A percentile compares a stretch with the other conserved stretches of the same genome.
These are phyloP conservation scores for Andrena haemorrhoa DNA, from an alignment of 2,888 invertebrate species.

Conservation along the genomic window DNA sequence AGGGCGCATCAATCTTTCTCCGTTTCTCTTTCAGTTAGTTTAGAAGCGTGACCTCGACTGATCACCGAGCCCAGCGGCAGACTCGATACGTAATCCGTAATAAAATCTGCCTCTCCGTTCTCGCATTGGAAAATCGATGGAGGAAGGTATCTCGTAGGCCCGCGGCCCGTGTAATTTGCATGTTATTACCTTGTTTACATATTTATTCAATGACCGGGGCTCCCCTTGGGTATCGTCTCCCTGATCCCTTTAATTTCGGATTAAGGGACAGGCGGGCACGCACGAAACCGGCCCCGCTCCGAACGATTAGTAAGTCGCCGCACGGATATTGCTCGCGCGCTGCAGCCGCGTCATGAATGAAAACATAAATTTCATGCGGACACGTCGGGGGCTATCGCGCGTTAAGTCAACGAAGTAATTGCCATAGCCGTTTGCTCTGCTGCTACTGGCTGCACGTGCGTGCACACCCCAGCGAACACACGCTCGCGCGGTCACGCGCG, in stretches of 20 bases:
- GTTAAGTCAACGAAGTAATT: conserved; percentile 66
- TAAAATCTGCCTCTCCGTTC: conserved; percentile 20
- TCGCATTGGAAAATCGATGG: conserved; percentile 29
- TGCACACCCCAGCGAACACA: conserved; percentile 1
- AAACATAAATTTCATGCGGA: conserved; percentile 61
- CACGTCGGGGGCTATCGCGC: conserved; percentile 59
- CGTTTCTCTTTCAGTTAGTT: conserved; percentile 26
- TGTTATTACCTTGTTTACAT: conserved; percentile 83
- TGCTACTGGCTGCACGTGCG: conserved; percentile 36
- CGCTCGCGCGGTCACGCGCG: background rate
- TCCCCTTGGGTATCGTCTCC: conserved; percentile 64
- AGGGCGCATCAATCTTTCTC: conserved; percentile 18
- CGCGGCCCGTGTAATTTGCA: conserved; percentile 80
- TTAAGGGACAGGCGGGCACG: conserved; percentile 62
- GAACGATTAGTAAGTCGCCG: conserved; percentile 67
- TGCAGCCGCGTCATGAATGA: conserved; percentile 53
- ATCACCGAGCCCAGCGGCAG: conserved; percentile 1
- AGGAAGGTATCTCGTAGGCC: conserved; percentile 35
- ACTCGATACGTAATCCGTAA: conserved; percentile 48
- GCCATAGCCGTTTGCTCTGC: conserved; percentile 45
- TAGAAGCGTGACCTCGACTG: background rate
- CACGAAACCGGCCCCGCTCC: conserved; percentile 37
- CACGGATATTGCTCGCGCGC: conserved; percentile 51
- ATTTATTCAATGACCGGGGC: conserved; percentile 77
- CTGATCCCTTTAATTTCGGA: conserved; percentile 76